Percentiles rank a stretch among this genome's conserved stretches.
These are phyloP conservation scores for Tethea ocularis DNA, from an alignment of 2,888 invertebrate species.

Conservation along the genomic window DNA sequence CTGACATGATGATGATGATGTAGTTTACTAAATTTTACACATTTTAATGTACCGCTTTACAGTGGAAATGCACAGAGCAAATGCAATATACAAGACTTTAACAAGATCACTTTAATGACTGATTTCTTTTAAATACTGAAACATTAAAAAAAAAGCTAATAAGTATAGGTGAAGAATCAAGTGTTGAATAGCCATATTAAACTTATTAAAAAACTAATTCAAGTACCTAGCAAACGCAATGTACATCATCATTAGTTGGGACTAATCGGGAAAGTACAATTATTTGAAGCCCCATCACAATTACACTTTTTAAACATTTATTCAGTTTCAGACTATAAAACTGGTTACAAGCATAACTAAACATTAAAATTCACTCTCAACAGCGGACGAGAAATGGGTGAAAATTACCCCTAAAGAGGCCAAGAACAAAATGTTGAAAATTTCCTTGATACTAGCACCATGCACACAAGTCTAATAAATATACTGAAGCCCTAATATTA, in stretches of 20 bases:
- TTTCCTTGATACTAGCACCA: slow-evolving; percentile 56
- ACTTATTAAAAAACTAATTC: too few species aligned
- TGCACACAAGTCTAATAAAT: slow-evolving; percentile 60
- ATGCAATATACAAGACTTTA: too few species aligned
- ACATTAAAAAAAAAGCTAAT: too few species aligned
- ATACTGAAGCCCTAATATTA: slow-evolving; percentile 78
- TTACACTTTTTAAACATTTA: not conserved
- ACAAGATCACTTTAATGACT: too few species aligned
- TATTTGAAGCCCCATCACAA: not conserved
- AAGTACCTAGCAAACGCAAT: too few species aligned
- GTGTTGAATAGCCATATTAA: too few species aligned
- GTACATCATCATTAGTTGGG: slow-evolving; percentile 9
- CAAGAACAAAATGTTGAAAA: slow-evolving; percentile 68
- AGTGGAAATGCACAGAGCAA: too few species aligned
- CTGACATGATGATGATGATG: too few species aligned
- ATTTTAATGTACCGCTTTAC: too few species aligned
- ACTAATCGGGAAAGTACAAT: not conserved
- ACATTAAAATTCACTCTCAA: slow-evolving; percentile 33
- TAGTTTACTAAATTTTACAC: too few species aligned
- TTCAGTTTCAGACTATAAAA: not conserved
- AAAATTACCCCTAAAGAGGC: slow-evolving; percentile 72
- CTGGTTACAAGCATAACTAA: slow-evolving; percentile 21
- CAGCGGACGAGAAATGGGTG: slow-evolving; percentile 54
- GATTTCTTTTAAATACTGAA: too few species aligned
- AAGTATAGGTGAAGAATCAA: too few species aligned